These are phyloP conservation scores for Zoanthus sociatus DNA, from an alignment of 92 coral and sea anemone genomes.

Conservation along the genomic window DNA sequence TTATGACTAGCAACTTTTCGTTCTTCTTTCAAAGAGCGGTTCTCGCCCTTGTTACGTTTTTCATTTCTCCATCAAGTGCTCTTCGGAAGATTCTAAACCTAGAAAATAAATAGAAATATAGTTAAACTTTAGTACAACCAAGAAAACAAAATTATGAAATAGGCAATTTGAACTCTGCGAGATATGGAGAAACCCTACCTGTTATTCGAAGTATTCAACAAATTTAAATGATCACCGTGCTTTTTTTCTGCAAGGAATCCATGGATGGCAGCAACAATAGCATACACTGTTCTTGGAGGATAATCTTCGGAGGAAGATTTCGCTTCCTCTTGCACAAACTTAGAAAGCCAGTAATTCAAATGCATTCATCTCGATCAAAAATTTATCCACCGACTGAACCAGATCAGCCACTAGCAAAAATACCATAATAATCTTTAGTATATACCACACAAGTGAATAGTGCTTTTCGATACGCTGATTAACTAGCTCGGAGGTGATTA, in stretches of 20 bases:
- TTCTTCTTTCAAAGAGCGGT: neutral
- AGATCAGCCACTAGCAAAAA: neutral
- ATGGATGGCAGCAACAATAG: slow-evolving; percentile 36
- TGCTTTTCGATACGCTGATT: too few species aligned
- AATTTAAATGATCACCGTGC: slow-evolving; percentile 20
- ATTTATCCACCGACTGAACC: slow-evolving; percentile 43
- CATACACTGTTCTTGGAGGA: slow-evolving; percentile 14
- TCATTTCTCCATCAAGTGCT: slow-evolving; percentile 39
- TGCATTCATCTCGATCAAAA: slow-evolving; percentile 48
- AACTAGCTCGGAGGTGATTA: too few species aligned
- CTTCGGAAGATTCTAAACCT: neutral
- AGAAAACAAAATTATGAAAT: neutral
- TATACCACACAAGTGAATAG: too few species aligned
- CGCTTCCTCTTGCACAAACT: slow-evolving; percentile 40
- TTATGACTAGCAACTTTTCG: neutral
- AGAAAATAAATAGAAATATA: neutral
- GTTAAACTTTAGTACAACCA: neutral
- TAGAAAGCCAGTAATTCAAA: slow-evolving; percentile 53
- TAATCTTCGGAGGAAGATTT: slow-evolving; percentile 37
- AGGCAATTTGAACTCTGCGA: neutral
- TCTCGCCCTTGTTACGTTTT: neutral
- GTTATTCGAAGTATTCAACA: slow-evolving; percentile 19
- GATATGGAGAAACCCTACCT: neutral
- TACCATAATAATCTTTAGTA: too few species aligned
- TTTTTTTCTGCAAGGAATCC: slow-evolving; percentile 22